Percentiles rank a stretch among this genome's conserved stretches.
phyloP scores from a whole-genome alignment of 1,140 invertebrate genomes.

The Drosophila pallidifrons region DNA sequence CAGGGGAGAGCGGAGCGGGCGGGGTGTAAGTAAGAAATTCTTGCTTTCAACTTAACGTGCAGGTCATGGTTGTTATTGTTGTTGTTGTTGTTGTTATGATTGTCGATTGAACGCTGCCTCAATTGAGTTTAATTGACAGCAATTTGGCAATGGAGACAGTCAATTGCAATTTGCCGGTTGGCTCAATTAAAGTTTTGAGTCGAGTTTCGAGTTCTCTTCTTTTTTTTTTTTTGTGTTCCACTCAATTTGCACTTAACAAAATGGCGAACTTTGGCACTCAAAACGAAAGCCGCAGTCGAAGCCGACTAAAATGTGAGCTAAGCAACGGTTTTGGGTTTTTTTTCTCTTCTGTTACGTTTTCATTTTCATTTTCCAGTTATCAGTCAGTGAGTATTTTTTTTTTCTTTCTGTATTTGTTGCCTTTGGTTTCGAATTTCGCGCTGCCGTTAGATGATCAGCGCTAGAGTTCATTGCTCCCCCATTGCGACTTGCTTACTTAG shows the following conservation, averaged over 20 bases:
- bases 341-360: conserved; percentile 29
- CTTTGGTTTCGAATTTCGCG: conserved; percentile 29
- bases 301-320: conserved; percentile 3
- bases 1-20: too few species aligned
- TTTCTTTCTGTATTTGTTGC: too few species aligned
- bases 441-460: conserved; percentile 55
- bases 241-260: conserved; percentile 34
- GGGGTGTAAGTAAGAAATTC: conserved; percentile 41
- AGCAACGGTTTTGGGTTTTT: conserved; percentile 37
- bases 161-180: conserved; percentile 45
- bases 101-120: conserved; percentile 38
- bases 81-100: conserved; percentile 41
- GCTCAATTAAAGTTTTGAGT: conserved; percentile 47
- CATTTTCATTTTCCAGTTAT: conserved; percentile 9
- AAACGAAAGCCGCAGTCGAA: conserved; percentile 7
- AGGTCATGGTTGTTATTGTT: conserved; percentile 49
- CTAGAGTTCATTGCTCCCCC: conserved; percentile 11
- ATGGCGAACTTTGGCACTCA: conserved; percentile 51
- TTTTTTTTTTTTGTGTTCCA: too few species aligned
- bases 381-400: too few species aligned
- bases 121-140: conserved; percentile 70
- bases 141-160: conserved; percentile 48
- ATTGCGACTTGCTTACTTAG: neutral
- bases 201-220: conserved; percentile 7
- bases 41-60: conserved; percentile 21